Percentiles rank a stretch among this genome's conserved stretches.
phyloP scores from a whole-genome alignment of 2,888 invertebrate species.

The Azorinus chamasolen region DNA sequence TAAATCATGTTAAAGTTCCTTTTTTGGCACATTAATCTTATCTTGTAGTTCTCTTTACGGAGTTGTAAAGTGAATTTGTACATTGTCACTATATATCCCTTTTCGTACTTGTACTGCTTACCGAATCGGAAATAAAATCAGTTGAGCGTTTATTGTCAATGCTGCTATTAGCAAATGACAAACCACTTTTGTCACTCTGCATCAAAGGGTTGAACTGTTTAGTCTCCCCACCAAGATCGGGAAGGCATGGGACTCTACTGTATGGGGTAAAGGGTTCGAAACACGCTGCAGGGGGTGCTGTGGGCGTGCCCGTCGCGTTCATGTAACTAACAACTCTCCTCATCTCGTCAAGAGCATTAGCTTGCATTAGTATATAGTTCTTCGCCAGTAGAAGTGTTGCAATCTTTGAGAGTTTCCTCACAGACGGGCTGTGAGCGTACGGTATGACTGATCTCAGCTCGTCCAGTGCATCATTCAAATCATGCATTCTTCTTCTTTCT shows the following conservation, averaged over 20 bases:
- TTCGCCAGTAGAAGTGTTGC: conserved; percentile 85
- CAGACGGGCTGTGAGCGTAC: conserved; percentile 86
- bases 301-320: conserved; percentile 81
- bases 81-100: too few species aligned
- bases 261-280: conserved; percentile 72
- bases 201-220: conserved; percentile 34
- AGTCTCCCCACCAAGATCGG: conserved; percentile 49
- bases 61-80: too few species aligned
- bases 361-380: conserved; percentile 86
- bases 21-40: too few species aligned
- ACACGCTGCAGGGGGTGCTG: conserved; percentile 33
- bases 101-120: neutral
- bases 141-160: conserved; percentile 4
- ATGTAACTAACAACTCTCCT: conserved; percentile 83
- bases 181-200: conserved; percentile 16
- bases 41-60: too few species aligned
- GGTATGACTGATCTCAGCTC: conserved; percentile 86
- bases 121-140: conserved; percentile 13
- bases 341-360: conserved; percentile 86
- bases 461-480: conserved; percentile 87
- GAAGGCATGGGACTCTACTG: conserved; percentile 61
- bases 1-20: too few species aligned
- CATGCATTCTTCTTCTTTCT: conserved; percentile 87
- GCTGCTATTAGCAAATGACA: conserved; percentile 3
- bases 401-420: conserved; percentile 86